Evolutionary conservation across 2,888 invertebrate species (phyloP).

Genomic region (Dolichopus griseipennis): DNA sequence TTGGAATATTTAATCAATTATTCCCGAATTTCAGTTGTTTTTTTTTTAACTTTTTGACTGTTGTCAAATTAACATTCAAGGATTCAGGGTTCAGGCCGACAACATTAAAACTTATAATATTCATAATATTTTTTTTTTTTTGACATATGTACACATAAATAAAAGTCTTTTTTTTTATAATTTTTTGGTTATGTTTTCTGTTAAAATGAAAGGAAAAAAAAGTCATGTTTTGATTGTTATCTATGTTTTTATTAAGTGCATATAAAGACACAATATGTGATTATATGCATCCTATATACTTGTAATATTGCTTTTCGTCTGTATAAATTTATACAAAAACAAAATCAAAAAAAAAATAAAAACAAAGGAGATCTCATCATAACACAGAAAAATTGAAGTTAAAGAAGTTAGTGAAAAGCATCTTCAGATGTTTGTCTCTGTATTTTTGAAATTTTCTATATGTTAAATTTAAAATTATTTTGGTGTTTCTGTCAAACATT

Average conservation of each 20-base stretch:
- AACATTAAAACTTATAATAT: too few species aligned
- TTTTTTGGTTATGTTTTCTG: too few species aligned
- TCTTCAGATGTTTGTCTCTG: neutral
- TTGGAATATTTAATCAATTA: slow-evolving; percentile 4
- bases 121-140: too few species aligned
- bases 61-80: slow-evolving; percentile 6
- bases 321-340: too few species aligned
- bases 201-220: neutral
- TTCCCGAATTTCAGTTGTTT: neutral
- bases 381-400: neutral
- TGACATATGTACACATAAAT: too few species aligned
- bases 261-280: too few species aligned
- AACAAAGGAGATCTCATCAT: neutral
- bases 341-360: neutral
- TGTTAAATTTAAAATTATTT: neutral
- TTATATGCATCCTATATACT: too few species aligned
- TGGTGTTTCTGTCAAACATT: slow-evolving; percentile 3
- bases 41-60: neutral
- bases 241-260: neutral
- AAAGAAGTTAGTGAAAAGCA: neutral
- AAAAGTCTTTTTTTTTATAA: too few species aligned
- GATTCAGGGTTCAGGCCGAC: neutral
- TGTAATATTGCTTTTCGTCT: neutral
- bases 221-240: neutral
- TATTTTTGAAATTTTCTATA: too few species aligned